Conservation (phyloP, 2,888 invertebrate species). For the Aleiodes alternator region DNA sequence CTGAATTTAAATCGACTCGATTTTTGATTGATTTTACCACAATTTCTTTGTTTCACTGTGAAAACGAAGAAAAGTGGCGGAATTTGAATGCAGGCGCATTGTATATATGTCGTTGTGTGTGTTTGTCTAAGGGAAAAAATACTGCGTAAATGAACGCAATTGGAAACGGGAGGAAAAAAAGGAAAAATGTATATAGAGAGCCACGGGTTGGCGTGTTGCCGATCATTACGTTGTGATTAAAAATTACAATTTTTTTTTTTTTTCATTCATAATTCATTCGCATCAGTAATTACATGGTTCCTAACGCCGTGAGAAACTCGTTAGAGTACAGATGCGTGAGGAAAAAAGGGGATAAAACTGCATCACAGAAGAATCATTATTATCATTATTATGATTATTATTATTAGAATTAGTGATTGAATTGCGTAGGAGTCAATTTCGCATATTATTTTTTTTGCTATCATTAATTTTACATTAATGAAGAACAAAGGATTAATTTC, state of each 20-base stretch:
- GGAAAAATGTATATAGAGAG: not conserved
- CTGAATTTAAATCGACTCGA: too few relatives aligned
- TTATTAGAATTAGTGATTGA: conserved; percentile 20
- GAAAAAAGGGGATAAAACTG: conserved; percentile 22
- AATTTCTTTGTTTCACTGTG: too few relatives aligned
- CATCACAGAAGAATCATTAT: conserved; percentile 10
- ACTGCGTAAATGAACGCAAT: conserved; percentile 28
- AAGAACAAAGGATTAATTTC: not conserved
- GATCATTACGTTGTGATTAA: conserved; percentile 56
- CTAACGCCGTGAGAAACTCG: conserved; percentile 56
- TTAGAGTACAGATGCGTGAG: conserved; percentile 39
- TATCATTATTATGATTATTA: conserved; percentile 3
- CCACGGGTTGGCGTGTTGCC: conserved; percentile 52
- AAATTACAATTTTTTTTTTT: conserved; percentile 51
- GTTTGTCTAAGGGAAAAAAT: not conserved
- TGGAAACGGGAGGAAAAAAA: conserved; percentile 11
- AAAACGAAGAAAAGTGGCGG: conserved; percentile 25
- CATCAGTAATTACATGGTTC: conserved; percentile 56
- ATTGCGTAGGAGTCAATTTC: conserved; percentile 30
- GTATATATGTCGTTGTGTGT: too few relatives aligned
- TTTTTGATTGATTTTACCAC: too few relatives aligned
- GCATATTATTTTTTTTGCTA: not conserved
- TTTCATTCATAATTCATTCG: conserved; percentile 60
- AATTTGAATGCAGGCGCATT: conserved; percentile 43
- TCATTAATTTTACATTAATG: not conserved